Percentiles rank a stretch among this genome's conserved stretches.
These are phyloP conservation scores for Galeopterus variegatus DNA, from an alignment of 2,113 vertebrate genomes.

Conservation along the genomic window DNA sequence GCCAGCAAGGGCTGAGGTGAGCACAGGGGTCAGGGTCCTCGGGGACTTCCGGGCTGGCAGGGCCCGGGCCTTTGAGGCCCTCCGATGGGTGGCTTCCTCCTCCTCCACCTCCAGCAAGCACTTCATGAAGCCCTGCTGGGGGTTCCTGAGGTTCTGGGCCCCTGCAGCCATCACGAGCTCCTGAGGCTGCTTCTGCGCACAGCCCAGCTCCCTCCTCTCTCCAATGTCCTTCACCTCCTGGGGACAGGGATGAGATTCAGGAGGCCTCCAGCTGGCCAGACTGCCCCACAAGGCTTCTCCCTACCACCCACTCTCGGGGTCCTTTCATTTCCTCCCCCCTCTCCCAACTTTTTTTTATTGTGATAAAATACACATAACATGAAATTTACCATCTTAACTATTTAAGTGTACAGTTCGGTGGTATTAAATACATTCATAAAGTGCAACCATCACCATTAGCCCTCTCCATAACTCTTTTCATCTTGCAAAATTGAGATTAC, in stretches of 20 bases:
- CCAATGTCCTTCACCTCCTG: not conserved
- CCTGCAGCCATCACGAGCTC: fast-evolving
- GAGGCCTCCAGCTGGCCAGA: not conserved
- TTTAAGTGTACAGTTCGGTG: not conserved
- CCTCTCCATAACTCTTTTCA: not conserved
- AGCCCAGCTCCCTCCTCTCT: not conserved
- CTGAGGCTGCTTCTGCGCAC: not conserved
- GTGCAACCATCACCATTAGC: not conserved
- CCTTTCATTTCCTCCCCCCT: not conserved
- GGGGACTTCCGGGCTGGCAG: conserved; percentile 39
- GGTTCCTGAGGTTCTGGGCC: not conserved
- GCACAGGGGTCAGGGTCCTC: not conserved
- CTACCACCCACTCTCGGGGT: no score
- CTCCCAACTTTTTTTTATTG: not conserved
- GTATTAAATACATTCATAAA: not conserved
- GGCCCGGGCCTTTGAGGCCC: conserved; percentile 2
- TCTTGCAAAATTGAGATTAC: not conserved
- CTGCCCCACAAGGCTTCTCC: not conserved
- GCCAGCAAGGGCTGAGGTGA: not conserved
- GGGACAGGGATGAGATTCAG: not conserved
- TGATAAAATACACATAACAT: not conserved
- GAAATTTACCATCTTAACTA: not conserved
- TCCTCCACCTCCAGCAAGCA: conserved; percentile 76
- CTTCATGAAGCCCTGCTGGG: conserved; percentile 76
- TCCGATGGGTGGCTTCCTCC: not conserved